Conservation (phyloP, 2,797 vertebrate species). For the Schizopygopsis malacanthus region DNA sequence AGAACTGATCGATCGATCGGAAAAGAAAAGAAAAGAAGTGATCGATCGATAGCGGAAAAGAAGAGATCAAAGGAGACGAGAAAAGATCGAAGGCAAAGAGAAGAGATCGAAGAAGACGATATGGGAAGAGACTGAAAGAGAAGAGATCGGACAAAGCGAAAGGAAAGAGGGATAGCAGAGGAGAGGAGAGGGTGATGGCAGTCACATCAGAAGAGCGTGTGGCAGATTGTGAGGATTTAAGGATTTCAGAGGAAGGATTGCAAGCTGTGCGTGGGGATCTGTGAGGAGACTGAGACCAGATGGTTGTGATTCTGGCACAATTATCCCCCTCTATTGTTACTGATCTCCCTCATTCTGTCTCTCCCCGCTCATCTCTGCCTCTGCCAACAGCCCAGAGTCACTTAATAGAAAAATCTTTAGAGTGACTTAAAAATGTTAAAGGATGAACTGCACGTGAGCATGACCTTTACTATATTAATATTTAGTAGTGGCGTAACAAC, state of each 20-base stretch:
- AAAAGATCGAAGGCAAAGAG: too few species aligned
- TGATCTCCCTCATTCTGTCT: slow-evolving; percentile 61
- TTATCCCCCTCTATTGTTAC: slow-evolving; percentile 65
- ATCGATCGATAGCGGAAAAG: too few species aligned
- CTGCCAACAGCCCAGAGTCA: slow-evolving; percentile 37
- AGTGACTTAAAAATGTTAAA: slow-evolving; percentile 28
- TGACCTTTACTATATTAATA: slow-evolving; percentile 40
- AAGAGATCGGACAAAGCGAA: slow-evolving; percentile 1
- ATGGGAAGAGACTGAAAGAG: slow-evolving; percentile 13
- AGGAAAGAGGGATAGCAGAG: not conserved
- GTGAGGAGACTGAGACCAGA: slow-evolving; percentile 68
- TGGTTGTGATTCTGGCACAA: slow-evolving; percentile 65
- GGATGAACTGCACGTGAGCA: not conserved
- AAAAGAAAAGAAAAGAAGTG: not conserved
- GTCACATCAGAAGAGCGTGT: slow-evolving; percentile 57
- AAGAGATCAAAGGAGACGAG: not conserved
- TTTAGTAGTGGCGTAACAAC: not conserved
- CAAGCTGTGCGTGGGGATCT: slow-evolving; percentile 65
- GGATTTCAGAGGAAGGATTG: slow-evolving; percentile 68
- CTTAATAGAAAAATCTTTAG: slow-evolving; percentile 54
- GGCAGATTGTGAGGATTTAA: slow-evolving; percentile 68
- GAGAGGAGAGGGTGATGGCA: slow-evolving; percentile 42
- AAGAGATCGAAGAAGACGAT: slow-evolving; percentile 5
- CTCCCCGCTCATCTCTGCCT: slow-evolving; percentile 48
- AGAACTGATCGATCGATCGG: too few species aligned